Percentiles rank a stretch among this genome's conserved stretches.
These are phyloP conservation scores for Zosterops japonicus DNA, from an alignment of 2,113 vertebrate genomes.

Conservation along the genomic window DNA sequence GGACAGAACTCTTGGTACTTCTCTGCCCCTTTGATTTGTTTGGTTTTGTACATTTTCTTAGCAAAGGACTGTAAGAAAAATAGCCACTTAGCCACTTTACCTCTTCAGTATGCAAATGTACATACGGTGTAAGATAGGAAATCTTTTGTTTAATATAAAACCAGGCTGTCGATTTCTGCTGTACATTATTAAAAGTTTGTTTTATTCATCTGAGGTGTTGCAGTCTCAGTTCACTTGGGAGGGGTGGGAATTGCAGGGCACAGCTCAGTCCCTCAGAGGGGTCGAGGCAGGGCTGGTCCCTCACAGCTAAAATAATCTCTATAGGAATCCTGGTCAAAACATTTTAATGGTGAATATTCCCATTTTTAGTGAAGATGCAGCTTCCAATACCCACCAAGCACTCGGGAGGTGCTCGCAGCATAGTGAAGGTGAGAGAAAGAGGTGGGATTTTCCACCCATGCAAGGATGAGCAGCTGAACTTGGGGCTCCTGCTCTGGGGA, in stretches of 20 bases:
- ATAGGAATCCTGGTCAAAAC: neutral
- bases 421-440: rapidly evolving
- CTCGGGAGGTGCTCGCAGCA: rapidly evolving
- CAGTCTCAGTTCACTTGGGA: neutral
- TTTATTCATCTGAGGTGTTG: slow-evolving; percentile 74
- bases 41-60: slow-evolving; percentile 81
- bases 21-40: slow-evolving; percentile 67
- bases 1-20: slow-evolving; percentile 64
- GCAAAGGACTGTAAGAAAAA: slow-evolving; percentile 83
- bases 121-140: slow-evolving; percentile 84
- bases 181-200: slow-evolving; percentile 84
- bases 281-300: rapidly evolving
- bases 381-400: rapidly evolving
- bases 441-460: neutral
- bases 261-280: neutral
- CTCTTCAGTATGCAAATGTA: slow-evolving; percentile 88
- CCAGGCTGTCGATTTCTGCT: slow-evolving; percentile 82
- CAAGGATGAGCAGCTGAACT: neutral
- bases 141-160: slow-evolving; percentile 86
- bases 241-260: neutral
- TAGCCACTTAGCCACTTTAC: slow-evolving; percentile 89
- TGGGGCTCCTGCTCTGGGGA: rapidly evolving
- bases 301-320: neutral
- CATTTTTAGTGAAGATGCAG: neutral
- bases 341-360: neutral